Conservation (phyloP, 2,797 vertebrate genomes). For the Triplophysa yarkandensis region DNA sequence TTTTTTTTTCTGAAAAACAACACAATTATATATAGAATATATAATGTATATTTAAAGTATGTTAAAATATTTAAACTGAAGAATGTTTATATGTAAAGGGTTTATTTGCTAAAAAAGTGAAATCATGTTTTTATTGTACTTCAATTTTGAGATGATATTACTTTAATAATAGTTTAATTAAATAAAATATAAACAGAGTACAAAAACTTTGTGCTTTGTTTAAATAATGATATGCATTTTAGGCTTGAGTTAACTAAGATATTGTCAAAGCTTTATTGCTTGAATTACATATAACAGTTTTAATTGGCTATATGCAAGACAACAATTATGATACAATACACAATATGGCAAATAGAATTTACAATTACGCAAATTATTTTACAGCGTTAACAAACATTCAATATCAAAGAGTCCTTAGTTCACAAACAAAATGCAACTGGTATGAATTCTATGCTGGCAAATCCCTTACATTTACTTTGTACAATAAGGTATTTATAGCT, state of each 20-base stretch:
- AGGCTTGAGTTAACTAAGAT: not conserved
- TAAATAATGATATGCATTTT: not conserved
- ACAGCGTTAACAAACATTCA: conserved; percentile 66
- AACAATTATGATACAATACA: conserved; percentile 80
- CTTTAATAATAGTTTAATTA: too few species aligned
- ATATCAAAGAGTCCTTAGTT: conserved; percentile 44
- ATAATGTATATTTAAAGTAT: too few species aligned
- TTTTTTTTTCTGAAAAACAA: too few species aligned
- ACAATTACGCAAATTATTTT: conserved; percentile 75
- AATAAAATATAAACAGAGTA: too few species aligned
- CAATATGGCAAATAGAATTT: conserved; percentile 74
- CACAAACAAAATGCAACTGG: not conserved
- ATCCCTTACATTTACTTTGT: not conserved
- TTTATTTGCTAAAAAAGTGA: too few species aligned
- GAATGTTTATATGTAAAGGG: too few species aligned
- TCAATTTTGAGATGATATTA: too few species aligned
- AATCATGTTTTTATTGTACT: too few species aligned
- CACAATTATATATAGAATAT: too few species aligned
- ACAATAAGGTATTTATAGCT: conserved; percentile 7
- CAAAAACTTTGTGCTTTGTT: too few species aligned
- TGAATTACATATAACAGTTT: conserved; percentile 76
- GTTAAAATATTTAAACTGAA: too few species aligned
- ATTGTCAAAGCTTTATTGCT: conserved; percentile 82
- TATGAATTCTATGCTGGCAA: conserved; percentile 16
- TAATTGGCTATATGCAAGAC: conserved; percentile 75